Base-by-base conservation (phyloP, 2,797 vertebrate genomes). In the Sebastes minor region DNA sequence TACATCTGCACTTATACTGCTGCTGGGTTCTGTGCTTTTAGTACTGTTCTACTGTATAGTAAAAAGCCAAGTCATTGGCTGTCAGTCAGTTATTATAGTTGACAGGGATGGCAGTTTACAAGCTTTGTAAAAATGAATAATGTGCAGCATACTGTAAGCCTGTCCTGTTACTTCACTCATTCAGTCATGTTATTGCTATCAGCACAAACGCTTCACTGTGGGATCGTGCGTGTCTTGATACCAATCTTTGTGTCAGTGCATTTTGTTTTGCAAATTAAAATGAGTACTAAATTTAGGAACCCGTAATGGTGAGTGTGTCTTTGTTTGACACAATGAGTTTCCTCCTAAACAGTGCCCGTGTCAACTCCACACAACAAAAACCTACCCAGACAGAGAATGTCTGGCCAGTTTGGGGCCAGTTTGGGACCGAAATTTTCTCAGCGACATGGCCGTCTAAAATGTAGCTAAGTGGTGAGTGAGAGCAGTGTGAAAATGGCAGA, bases 221-320 rank as follows among this genome's bases (percentile, higher is more conserved):
- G 55, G 71, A 32, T 9, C 23, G 2, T 28, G 18, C 30, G 6
- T 53, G 65, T 35, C 61, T 32, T 56, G 28, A 46, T 27, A 66
- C 10, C 20, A 22, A 18, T 30, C 9, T 62, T 22, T 13, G 16
- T 55, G 7, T 8, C 4, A 1, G 18, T 22, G 27, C 20, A 35
- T 83, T 83, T 68, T 66, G 59, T 72, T 81, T 78, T 73, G 53
- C 67, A 74, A 77, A 82, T 70, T 23, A 59, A 68, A 66, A 67
- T 55, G 16, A 60, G 30, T 4, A 2, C 22, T 75, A 53, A 72
- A 59, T n/a, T 68, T 65, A 22, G n/a, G 13, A 9, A 22, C 10
- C 9, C 4, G 4, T 13, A 28, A 22, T 23, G 13, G 10, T 42
- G 46, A 42, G 42, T 38, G 22, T 59, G 11, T 70, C n/a, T 56